Conservation (phyloP, 2,797 vertebrate species). For the Myotis pilosus region DNA sequence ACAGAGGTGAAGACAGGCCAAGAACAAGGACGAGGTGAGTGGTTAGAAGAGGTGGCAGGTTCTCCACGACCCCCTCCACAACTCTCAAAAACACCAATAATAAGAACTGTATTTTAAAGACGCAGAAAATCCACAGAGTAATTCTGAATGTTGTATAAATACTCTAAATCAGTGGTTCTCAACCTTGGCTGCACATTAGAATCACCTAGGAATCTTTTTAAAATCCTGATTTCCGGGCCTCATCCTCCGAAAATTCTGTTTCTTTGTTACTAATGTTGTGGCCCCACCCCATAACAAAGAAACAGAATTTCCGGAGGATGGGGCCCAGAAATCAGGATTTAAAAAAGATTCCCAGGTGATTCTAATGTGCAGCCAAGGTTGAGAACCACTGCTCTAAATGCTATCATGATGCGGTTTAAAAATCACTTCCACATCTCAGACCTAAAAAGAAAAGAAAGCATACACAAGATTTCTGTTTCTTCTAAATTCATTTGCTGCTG, state of each 20-base stretch:
- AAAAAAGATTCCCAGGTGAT: too few species aligned
- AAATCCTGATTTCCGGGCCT: too few species aligned
- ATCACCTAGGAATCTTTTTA: too few species aligned
- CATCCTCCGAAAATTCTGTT: too few species aligned
- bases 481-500: constrained; percentile 18
- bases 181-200: too few species aligned
- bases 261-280: too few species aligned
- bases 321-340: too few species aligned
- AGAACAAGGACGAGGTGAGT: neutral
- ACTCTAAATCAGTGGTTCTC: neutral
- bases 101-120: neutral
- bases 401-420: neutral
- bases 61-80: accelerated
- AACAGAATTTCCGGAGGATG: too few species aligned
- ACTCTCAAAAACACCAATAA: neutral
- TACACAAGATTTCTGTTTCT: constrained; percentile 1
- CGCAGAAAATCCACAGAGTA: neutral
- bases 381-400: neutral
- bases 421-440: neutral
- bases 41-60: neutral
- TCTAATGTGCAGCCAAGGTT: too few species aligned
- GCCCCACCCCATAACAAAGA: too few species aligned
- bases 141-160: neutral
- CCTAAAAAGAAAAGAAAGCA: neutral
- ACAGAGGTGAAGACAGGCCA: neutral